Percentiles rank a stretch among this genome's conserved stretches.
phyloP scores from a whole-genome alignment of 2,888 invertebrate genomes.

The Oscheius sp. region DNA sequence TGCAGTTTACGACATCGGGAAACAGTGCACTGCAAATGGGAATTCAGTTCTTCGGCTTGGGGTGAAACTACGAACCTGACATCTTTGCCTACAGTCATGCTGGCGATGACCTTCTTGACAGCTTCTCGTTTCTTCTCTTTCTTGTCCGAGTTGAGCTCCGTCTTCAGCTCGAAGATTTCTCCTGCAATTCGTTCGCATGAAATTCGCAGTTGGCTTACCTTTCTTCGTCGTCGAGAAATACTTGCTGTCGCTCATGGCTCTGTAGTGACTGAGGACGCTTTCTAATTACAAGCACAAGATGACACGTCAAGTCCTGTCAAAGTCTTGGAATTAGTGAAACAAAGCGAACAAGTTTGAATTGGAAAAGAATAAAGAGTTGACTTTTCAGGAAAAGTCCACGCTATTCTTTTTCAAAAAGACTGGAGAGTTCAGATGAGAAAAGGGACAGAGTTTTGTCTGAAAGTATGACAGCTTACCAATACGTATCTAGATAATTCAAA shows the following conservation, averaged over 20 bases:
- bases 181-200: conserved; percentile 75
- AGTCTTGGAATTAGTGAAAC: too few species aligned
- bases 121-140: conserved; percentile 99
- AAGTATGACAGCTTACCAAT: too few species aligned
- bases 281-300: too few species aligned
- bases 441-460: too few species aligned
- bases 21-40: conserved; percentile 82
- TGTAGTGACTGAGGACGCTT: too few species aligned
- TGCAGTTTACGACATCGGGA: conserved; percentile 99
- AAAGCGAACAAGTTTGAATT: too few species aligned
- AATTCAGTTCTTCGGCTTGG: not conserved
- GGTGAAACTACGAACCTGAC: conserved; percentile 78
- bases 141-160: conserved; percentile 96
- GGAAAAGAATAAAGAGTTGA: too few species aligned
- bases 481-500: too few species aligned
- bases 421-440: too few species aligned
- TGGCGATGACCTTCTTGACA: conserved; percentile 99
- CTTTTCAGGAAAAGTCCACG: too few species aligned
- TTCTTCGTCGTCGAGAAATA: conserved; percentile 99
- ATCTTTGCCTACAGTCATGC: conserved; percentile 99
- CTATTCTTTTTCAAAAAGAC: too few species aligned
- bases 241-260: conserved; percentile 94
- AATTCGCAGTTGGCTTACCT: conserved; percentile 75
- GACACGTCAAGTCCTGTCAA: too few species aligned
- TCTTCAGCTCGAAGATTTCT: conserved; percentile 98